phyloP scores from a whole-genome alignment of 2,797 vertebrate genomes.

The Pangasius macronema region DNA sequence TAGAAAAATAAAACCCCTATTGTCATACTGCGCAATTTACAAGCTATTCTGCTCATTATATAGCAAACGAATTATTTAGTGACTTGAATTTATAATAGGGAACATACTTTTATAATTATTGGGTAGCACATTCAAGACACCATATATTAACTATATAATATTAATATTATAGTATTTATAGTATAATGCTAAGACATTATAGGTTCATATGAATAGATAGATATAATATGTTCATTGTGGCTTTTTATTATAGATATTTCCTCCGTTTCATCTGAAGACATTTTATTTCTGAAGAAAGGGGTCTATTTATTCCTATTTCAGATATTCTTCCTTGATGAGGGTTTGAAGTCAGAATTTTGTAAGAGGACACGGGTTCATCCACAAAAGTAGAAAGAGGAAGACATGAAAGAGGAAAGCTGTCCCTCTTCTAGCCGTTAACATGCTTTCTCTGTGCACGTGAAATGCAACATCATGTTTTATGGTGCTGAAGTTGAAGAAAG shows the following conservation, averaged over 20 bases:
- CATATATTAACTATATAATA: not conserved
- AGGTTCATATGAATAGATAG: not conserved
- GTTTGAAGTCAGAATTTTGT: not conserved
- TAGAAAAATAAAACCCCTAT: not conserved
- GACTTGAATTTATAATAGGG: not conserved
- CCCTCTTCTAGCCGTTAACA: not conserved
- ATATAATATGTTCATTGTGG: not conserved
- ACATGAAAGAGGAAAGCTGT: not conserved
- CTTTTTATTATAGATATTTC: not conserved
- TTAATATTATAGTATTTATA: not conserved
- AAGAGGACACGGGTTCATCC: not conserved
- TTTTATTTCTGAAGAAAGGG: not conserved
- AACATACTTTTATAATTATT: not conserved
- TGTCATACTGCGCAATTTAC: not conserved
- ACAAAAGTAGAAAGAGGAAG: not conserved
- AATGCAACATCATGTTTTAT: conserved; percentile 1
- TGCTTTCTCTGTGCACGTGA: not conserved
- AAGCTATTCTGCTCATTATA: not conserved
- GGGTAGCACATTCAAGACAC: not conserved
- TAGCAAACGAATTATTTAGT: not conserved
- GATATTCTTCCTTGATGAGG: not conserved
- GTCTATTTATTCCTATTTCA: not conserved
- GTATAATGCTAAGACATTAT: not conserved
- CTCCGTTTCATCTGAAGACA: not conserved
- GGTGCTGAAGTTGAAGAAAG: conserved; percentile 71